Percentiles rank a stretch among this genome's conserved stretches.
Conservation (phyloP, 23 tunicate genomes). For the Trididemnum clinides region DNA sequence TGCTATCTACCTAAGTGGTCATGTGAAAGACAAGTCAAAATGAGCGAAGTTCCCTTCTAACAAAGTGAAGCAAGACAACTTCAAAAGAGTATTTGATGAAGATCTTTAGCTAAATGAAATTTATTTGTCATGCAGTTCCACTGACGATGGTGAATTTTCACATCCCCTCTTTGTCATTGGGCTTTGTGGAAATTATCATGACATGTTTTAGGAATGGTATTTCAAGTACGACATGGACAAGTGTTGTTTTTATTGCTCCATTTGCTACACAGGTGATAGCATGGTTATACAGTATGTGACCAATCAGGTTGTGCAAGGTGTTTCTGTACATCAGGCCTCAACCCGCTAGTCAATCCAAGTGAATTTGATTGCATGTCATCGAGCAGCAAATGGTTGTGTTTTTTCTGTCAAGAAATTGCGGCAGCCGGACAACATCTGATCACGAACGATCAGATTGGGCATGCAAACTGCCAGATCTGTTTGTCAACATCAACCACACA, state of each 20-base stretch:
- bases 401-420: constrained; percentile 8
- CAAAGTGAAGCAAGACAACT: too few relatives aligned
- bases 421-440: constrained; percentile 5
- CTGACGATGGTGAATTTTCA: background rate
- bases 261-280: constrained; percentile 63
- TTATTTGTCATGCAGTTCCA: constrained; percentile 48
- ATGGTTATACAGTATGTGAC: constrained; percentile 59
- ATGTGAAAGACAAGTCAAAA: too few relatives aligned
- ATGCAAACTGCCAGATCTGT: constrained; percentile 20
- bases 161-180: constrained; percentile 64
- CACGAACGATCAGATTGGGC: constrained; percentile 48
- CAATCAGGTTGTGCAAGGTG: constrained; percentile 58
- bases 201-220: constrained; percentile 45
- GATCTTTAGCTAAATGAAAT: too few relatives aligned
- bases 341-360: constrained; percentile 31
- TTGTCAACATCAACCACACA: background rate
- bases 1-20: too few relatives aligned
- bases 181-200: constrained; percentile 29
- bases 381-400: constrained; percentile 38
- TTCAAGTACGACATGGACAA: constrained; percentile 66
- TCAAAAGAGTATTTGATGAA: too few relatives aligned
- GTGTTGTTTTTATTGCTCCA: constrained; percentile 55
- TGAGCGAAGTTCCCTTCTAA: too few relatives aligned
- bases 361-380: constrained; percentile 20
- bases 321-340: constrained; percentile 59